Percentiles rank a stretch among this genome's conserved stretches.
Conservation (phyloP, 2,797 vertebrate species). For the Crenuchus spilurus region DNA sequence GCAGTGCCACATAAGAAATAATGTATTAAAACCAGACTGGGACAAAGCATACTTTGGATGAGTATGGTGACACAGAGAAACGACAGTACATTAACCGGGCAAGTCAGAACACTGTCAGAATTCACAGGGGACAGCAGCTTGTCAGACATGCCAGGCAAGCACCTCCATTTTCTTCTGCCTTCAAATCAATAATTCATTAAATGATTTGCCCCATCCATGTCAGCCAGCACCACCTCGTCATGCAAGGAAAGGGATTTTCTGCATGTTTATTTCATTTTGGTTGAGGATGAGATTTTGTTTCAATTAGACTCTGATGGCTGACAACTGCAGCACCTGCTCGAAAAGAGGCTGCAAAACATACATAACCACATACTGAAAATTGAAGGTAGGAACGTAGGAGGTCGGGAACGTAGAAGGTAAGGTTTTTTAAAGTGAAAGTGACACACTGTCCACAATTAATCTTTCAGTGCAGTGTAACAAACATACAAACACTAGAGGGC, state of each 20-base stretch:
- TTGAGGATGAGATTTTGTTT: constrained; percentile 1
- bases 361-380: no score
- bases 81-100: not conserved
- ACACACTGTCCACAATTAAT: no score
- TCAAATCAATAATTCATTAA: constrained; percentile 74
- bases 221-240: constrained; percentile 51
- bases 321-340: not conserved
- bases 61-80: not conserved
- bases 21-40: not conserved
- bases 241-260: constrained; percentile 11
- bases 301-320: not conserved
- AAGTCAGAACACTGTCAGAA: not conserved
- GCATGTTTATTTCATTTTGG: constrained; percentile 17
- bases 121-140: constrained; percentile 27
- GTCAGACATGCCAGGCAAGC: constrained; percentile 56
- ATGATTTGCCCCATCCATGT: constrained; percentile 59
- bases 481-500: no score
- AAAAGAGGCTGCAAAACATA: no score
- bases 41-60: not conserved
- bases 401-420: no score
- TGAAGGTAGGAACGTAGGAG: no score
- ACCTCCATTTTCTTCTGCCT: constrained; percentile 55
- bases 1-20: not conserved
- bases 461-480: no score
- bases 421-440: no score